These are phyloP conservation scores for Eriosoma lanigerum DNA, from an alignment of 1,140 invertebrate species.

Conservation along the genomic window DNA sequence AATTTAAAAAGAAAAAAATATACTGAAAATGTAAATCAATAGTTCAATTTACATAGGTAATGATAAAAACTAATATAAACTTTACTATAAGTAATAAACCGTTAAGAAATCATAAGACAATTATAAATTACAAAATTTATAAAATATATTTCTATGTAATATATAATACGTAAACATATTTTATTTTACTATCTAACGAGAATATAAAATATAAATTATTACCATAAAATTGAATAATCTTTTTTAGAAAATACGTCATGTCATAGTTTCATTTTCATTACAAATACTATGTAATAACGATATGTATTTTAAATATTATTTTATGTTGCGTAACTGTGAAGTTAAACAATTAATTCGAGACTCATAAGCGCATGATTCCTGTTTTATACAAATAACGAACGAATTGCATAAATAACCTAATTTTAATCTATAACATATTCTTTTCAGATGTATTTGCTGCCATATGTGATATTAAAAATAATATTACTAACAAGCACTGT, in stretches of 20 bases:
- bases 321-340: background rate
- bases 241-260: background rate
- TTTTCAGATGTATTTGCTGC: slow-evolving; percentile 48
- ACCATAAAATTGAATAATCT: background rate
- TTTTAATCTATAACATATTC: slow-evolving; percentile 41
- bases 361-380: slow-evolving; percentile 46
- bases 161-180: too few species aligned
- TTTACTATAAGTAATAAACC: too few species aligned
- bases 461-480: slow-evolving; percentile 50
- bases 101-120: too few species aligned
- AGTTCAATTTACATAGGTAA: too few species aligned
- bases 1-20: background rate
- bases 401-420: slow-evolving; percentile 37
- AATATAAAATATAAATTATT: background rate
- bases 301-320: slow-evolving; percentile 19
- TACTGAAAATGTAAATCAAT: too few species aligned
- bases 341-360: slow-evolving; percentile 43
- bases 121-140: too few species aligned
- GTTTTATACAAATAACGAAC: slow-evolving; percentile 39
- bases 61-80: too few species aligned
- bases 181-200: background rate
- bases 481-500: slow-evolving; percentile 17
- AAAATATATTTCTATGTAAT: too few species aligned
- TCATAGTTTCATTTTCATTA: background rate
- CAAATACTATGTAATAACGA: slow-evolving; percentile 42